Conservation (phyloP, 2,113 vertebrate genomes). For the Boulengeromyrus knoepffleri region DNA sequence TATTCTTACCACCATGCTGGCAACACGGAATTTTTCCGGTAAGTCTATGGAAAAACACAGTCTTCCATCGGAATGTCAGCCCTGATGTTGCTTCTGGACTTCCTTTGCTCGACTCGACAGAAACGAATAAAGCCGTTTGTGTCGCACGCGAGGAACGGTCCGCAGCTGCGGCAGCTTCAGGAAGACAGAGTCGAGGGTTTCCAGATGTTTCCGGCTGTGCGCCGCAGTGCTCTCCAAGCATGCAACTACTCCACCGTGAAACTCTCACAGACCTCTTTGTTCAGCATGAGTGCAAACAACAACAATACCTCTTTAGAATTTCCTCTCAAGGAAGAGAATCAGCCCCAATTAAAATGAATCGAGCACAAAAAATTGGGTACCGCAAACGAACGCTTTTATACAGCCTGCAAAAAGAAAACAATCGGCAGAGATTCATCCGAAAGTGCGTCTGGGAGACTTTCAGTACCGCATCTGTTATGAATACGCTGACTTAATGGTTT, state of each 20-base stretch:
- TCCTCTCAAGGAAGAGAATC: neutral
- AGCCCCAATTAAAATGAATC: neutral
- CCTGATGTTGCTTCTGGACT: neutral
- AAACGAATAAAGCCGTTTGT: neutral
- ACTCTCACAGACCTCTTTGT: neutral
- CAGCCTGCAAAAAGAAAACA: neutral
- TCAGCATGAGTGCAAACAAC: neutral
- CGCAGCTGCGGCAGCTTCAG: neutral
- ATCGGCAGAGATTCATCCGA: neutral
- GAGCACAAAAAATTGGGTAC: neutral
- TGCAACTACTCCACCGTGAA: neutral
- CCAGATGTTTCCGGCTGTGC: neutral
- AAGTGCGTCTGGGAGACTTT: neutral
- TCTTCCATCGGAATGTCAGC: neutral
- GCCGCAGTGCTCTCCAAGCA: neutral
- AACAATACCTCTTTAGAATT: neutral
- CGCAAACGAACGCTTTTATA: too few species aligned
- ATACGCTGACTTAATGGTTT: neutral
- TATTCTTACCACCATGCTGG: conserved; percentile 95
- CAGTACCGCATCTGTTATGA: neutral
- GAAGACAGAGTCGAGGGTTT: neutral
- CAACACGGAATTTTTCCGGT: conserved; percentile 97
- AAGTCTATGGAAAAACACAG: conserved; percentile 43
- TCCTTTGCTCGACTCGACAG: neutral
- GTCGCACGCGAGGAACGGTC: neutral